Percentiles rank a stretch among this genome's conserved stretches.
These are phyloP conservation scores for Copidosoma floridanum DNA, from an alignment of 1,140 invertebrate genomes.

Conservation along the genomic window DNA sequence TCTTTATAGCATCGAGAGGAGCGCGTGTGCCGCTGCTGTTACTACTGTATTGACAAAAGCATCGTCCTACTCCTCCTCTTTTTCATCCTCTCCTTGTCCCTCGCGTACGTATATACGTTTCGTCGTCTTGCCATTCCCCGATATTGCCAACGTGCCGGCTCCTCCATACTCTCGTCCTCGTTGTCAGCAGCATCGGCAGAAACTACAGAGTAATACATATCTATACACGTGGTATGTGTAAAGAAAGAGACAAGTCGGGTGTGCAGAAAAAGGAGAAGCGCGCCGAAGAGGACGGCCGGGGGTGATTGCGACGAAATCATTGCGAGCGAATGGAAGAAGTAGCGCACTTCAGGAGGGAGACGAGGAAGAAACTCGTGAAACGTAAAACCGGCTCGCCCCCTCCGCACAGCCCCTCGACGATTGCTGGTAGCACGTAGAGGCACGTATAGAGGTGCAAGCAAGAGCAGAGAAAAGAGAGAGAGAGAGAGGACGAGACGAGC, in stretches of 20 bases:
- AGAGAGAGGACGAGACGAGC: constrained; percentile 32
- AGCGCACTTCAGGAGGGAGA: constrained; percentile 42
- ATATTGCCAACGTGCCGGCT: constrained; percentile 49
- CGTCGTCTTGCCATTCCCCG: constrained; percentile 42
- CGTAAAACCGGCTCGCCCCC: constrained; percentile 45
- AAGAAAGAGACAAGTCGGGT: constrained; percentile 14
- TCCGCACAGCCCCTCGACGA: constrained; percentile 10
- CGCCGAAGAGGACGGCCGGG: constrained; percentile 20
- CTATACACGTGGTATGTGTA: too few species aligned
- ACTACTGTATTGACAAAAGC: constrained; percentile 58
- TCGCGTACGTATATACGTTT: constrained; percentile 6
- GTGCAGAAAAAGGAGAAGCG: constrained; percentile 19
- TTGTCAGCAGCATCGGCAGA: constrained; percentile 27
- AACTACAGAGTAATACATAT: too few species aligned
- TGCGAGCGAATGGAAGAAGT: constrained; percentile 51
- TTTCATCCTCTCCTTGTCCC: constrained; percentile 27
- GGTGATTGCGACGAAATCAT: constrained; percentile 57
- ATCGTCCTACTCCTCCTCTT: constrained; percentile 28
- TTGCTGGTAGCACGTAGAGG: constrained; percentile 19
- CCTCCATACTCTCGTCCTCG: constrained; percentile 3
- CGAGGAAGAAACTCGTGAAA: constrained; percentile 47
- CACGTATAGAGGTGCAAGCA: not conserved
- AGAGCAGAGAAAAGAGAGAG: too few species aligned
- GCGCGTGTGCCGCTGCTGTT: constrained; percentile 35
- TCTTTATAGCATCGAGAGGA: constrained; percentile 55